Evolutionary conservation across 2,797 vertebrate genomes (phyloP).

Genomic region (Galagoides demidoff): DNA sequence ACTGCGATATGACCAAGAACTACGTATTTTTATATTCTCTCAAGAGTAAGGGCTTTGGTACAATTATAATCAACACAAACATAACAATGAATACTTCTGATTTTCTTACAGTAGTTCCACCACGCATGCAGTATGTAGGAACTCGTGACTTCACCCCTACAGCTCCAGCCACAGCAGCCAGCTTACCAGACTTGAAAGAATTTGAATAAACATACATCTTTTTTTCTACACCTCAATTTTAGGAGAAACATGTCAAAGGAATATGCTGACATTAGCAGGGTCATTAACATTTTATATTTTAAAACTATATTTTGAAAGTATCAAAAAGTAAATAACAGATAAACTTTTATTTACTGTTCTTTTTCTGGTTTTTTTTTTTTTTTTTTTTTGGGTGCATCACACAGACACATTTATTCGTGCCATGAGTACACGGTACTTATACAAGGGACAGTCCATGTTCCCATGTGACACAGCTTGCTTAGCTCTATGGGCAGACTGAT

Average conservation of each 20-base stretch:
- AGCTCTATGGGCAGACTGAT: no score
- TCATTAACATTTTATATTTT: background rate
- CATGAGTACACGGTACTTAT: no score
- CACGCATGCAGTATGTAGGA: background rate
- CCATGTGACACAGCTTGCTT: no score
- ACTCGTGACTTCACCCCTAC: background rate
- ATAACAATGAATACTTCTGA: background rate
- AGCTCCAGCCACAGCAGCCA: background rate
- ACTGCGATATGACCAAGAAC: background rate
- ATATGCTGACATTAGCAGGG: slow-evolving; percentile 10
- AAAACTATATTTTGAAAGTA: background rate
- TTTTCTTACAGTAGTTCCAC: background rate
- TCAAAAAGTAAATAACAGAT: background rate
- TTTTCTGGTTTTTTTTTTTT: background rate
- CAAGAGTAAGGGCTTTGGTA: background rate
- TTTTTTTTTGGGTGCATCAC: no score
- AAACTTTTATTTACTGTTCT: background rate
- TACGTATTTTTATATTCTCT: background rate
- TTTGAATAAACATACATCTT: background rate
- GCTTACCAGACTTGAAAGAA: background rate
- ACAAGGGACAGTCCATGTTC: no score
- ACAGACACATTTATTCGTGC: no score
- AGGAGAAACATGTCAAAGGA: background rate
- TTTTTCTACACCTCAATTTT: background rate
- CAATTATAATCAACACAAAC: background rate